Evolutionary conservation across 2,113 vertebrate species (phyloP), one percentile per base, ranked within the genome.

Genomic region (zebrafish (Danio rerio)): DNA sequence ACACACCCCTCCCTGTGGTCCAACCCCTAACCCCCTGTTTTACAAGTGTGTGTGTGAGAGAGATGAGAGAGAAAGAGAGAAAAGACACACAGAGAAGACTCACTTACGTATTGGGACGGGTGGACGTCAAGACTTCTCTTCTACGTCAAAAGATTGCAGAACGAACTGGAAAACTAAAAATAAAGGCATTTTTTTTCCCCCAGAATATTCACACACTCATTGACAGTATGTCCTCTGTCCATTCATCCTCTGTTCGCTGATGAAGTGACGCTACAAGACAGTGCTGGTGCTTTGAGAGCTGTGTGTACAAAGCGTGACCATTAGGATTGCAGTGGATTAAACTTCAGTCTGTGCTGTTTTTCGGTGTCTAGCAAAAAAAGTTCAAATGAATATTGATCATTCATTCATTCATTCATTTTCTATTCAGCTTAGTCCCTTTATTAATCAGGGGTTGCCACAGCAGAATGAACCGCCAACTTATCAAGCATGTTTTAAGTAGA

Each of bases 1-100:
- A 88, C 88, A 89, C 89, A 88, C 91, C 91, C 92, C 92, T 92
- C 90, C 88, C 87, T 87, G 86, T 90, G 81, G 81, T 82, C 79
- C 88, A 84, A 76, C 81, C 83, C 82, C 81, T 66, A 50, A 79
- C 62, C 61, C 59, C 82, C 76, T 80, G 84, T 85, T 85, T 84
- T 82, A 89, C 87, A 89, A 92, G 81, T 89, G 86, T 81, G 72
- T 80, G 81, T 75, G 85, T 87, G 85, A 18, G 70, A 52, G 77
- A 62, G 58, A 43, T 15, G 71, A 73, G 79, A 72, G 77, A 68
- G 62, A 81, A 81, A 77, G 78, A 62, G 69, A 40, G 63, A 55
- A 56, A 59, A 62, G 47, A 31, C 45, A 56, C 21, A 66, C 49
- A 78, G 72, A 65, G 71, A 68, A 66, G 83, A 77, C 68, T 61